Percentiles rank a stretch among this genome's conserved stretches.
Evolutionary conservation across 2,113 vertebrate genomes (phyloP).

Genomic region (Cygnus buccinator): DNA sequence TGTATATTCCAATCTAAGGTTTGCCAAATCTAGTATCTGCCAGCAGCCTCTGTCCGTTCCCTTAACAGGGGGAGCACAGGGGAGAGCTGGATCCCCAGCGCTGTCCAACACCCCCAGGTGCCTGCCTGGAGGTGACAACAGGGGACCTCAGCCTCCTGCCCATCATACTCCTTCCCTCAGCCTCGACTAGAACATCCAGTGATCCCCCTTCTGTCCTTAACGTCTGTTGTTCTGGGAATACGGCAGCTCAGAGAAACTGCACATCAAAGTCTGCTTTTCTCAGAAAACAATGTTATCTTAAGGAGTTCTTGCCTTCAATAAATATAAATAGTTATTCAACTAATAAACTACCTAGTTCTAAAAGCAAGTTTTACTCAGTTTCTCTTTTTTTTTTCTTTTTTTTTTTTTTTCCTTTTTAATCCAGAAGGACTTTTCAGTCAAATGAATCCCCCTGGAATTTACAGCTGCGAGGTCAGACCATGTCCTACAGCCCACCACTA

Average conservation of each 20-base stretch:
- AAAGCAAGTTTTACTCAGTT: background rate
- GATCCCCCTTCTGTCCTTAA: background rate
- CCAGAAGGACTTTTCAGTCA: background rate
- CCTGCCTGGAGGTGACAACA: fast-evolving
- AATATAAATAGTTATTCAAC: background rate
- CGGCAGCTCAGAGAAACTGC: background rate
- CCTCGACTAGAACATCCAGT: fast-evolving
- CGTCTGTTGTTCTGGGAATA: background rate
- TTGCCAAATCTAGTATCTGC: background rate
- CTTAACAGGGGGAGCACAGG: background rate
- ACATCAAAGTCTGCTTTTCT: background rate
- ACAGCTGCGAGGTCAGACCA: background rate
- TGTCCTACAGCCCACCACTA: fast-evolving
- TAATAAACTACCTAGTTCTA: background rate
- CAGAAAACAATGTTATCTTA: background rate
- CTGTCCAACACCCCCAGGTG: background rate
- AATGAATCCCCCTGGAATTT: background rate
- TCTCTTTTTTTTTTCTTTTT: background rate
- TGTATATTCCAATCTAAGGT: fast-evolving
- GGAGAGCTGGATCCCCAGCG: background rate
- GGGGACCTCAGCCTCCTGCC: background rate
- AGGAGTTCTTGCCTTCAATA: background rate
- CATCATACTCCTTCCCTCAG: background rate
- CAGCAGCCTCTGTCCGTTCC: background rate
- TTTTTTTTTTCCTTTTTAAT: background rate